A percentile compares a stretch with the other conserved stretches of the same genome.
Conservation (phyloP, 2,888 invertebrate species). For the Yponomeuta malinellus region DNA sequence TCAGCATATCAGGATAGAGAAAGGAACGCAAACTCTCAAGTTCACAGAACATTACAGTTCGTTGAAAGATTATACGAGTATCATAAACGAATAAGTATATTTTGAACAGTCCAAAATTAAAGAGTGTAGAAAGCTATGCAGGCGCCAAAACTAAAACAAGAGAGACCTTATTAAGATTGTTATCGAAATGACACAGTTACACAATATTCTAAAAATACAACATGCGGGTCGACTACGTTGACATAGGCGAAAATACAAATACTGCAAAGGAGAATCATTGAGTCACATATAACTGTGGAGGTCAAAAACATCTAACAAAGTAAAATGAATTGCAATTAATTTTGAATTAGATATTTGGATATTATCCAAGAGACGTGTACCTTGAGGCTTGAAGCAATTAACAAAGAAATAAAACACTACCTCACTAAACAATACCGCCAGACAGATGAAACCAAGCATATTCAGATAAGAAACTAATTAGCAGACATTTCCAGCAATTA, state of each 20-base stretch:
- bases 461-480: constrained; percentile 11
- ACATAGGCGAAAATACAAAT: not conserved
- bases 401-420: not conserved
- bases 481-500: constrained; percentile 10
- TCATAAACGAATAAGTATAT: not conserved
- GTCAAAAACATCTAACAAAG: not conserved
- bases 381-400: too few species aligned
- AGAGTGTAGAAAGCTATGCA: too few species aligned
- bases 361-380: too few species aligned
- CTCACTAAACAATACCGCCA: not conserved
- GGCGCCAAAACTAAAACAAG: not conserved
- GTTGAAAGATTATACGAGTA: not conserved
- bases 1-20: too few species aligned
- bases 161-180: not conserved
- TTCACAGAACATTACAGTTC: not conserved
- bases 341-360: not conserved
- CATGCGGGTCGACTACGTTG: not conserved
- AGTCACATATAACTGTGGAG: not conserved
- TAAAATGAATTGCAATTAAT: not conserved
- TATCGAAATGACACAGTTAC: not conserved
- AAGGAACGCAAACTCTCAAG: too few species aligned
- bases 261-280: not conserved
- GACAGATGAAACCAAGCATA: not conserved
- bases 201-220: not conserved
- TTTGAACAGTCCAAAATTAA: not conserved